Evolutionary conservation across 2,797 vertebrate species (phyloP), one percentile per base, ranked within the genome.

Genomic region (Lutjanus argentimaculatus): DNA sequence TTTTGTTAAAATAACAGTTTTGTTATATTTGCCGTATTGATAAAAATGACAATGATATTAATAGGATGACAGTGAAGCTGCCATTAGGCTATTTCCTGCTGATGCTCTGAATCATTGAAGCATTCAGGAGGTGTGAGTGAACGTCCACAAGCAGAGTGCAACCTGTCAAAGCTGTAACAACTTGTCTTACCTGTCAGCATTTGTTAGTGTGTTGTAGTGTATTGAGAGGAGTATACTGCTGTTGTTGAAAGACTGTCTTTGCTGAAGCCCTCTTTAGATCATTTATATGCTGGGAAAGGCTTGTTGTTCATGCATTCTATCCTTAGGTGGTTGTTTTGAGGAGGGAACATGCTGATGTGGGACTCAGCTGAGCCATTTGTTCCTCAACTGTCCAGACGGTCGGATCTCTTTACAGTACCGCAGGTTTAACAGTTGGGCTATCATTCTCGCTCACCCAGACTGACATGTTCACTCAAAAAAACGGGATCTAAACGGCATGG

Each of bases 161-260:
- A 40, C 25, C 73, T 67, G 83, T 82, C 83, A 71, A 45, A 81
- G 61, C 75, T 77, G 58, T 65, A 78, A 80, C 80, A 85, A 70
- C 71, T 58, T 77, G 61, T 82, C 67, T 62, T 75, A 48, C 40
- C 57, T 89, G 67, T 85, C 80, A 65, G 59, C 66, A 48, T 61
- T 61, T 84, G 67, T 80, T 55, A 22, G 72, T 42, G 40, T n/a
- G n/a, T n/a, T n/a, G n/a, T n/a, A n/a, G n/a, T n/a, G n/a, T n/a
- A 55, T 51, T 79, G 63, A 75, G 57, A 51, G 53, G 80, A 58
- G 43, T 48, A 46, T 8, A 49, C 40, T 43, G 69, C 62, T 75
- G 80, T 25, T 77, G 46, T 67, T 73, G 42, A 75, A 80, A 49
- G 43, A 57, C 52, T 9, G 43, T 16, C 53, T 66, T 58, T 66